phyloP scores from a whole-genome alignment of 2,888 invertebrate species.

The Andrena dorsata region DNA sequence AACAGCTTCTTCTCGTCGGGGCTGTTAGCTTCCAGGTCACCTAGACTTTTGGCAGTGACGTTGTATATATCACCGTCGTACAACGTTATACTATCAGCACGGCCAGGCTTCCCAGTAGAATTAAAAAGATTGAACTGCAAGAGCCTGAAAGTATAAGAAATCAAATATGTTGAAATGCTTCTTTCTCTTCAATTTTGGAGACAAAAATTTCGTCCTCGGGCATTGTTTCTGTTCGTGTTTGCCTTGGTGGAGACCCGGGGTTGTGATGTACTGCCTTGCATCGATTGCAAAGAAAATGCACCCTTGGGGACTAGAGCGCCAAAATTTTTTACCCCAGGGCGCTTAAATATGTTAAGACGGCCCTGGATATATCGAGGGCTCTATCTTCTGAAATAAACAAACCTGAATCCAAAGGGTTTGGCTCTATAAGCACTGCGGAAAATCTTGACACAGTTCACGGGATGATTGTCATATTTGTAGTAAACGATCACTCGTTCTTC shows the following conservation, averaged over 20 bases:
- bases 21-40: conserved; percentile 90
- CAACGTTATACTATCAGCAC: conserved; percentile 93
- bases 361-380: no score
- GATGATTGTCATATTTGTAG: conserved; percentile 98
- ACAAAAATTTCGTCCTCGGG: no score
- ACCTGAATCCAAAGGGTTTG: conserved; percentile 94
- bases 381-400: conserved; percentile 41
- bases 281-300: no score
- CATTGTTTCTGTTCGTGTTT: background rate
- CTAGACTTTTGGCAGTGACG: conserved; percentile 90
- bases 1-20: conserved; percentile 91
- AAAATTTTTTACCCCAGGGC: no score
- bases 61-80: conserved; percentile 98
- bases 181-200: no score
- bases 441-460: conserved; percentile 98
- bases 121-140: conserved; percentile 97
- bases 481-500: conserved; percentile 96
- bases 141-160: conserved; percentile 86
- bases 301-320: no score
- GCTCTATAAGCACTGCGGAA: conserved; percentile 94
- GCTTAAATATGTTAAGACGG: no score
- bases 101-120: conserved; percentile 92
- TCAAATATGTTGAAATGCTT: no score
- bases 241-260: no score
- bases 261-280: no score